These are phyloP conservation scores for Zaprionus africanus DNA, from an alignment of 1,140 invertebrate genomes.

Conservation along the genomic window DNA sequence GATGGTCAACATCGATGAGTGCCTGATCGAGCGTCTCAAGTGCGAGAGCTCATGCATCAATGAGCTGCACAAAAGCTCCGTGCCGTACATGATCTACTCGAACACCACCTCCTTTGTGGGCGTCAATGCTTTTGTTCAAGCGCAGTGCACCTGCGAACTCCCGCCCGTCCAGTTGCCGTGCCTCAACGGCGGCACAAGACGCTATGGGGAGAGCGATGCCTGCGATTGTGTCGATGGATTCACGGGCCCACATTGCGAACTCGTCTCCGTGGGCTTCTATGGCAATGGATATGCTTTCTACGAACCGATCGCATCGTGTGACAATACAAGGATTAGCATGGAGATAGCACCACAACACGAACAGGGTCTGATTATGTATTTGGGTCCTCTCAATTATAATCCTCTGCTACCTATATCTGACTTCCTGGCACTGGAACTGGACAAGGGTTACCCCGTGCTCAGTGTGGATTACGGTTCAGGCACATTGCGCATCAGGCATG, in stretches of 20 bases:
- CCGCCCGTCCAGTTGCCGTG: slow-evolving; percentile 86
- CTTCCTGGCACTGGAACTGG: slow-evolving; percentile 95
- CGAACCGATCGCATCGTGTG: slow-evolving; percentile 90
- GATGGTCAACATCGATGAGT: slow-evolving; percentile 95
- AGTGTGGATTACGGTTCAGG: slow-evolving; percentile 96
- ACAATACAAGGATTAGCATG: slow-evolving; percentile 91
- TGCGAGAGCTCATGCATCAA: slow-evolving; percentile 91
- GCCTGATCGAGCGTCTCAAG: slow-evolving; percentile 89
- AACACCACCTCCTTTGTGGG: slow-evolving; percentile 96
- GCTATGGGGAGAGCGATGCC: slow-evolving; percentile 85
- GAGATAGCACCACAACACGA: slow-evolving; percentile 90
- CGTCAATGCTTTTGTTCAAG: slow-evolving; percentile 91
- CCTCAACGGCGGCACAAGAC: slow-evolving; percentile 89
- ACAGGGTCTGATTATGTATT: slow-evolving; percentile 95
- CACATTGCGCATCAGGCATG: slow-evolving; percentile 89
- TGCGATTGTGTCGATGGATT: slow-evolving; percentile 90
- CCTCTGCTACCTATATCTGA: slow-evolving; percentile 88
- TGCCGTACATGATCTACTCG: slow-evolving; percentile 92
- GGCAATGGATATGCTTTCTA: slow-evolving; percentile 96
- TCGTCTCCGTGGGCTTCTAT: slow-evolving; percentile 93
- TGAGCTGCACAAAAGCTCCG: slow-evolving; percentile 88
- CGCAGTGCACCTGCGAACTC: slow-evolving; percentile 89
- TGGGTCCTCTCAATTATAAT: slow-evolving; percentile 91
- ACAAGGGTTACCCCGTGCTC: slow-evolving; percentile 92
- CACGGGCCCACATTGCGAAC: slow-evolving; percentile 95